Conservation (phyloP, 2,797 vertebrate genomes). For the Melanotaenia nigrans region DNA sequence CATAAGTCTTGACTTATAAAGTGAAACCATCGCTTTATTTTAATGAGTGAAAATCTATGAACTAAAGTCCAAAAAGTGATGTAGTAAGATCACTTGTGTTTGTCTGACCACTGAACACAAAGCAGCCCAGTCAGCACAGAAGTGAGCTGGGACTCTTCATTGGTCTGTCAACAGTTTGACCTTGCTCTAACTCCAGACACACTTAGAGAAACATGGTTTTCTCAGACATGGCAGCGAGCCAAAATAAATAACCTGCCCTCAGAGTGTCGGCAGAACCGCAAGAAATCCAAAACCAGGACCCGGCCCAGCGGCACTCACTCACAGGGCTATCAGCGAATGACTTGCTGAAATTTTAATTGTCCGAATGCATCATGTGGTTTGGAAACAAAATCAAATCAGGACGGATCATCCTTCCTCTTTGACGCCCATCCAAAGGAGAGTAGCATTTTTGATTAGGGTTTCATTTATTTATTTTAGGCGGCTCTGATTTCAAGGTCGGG, state of each 20-base stretch:
- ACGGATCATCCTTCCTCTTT: constrained; percentile 77
- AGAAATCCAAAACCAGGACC: constrained; percentile 82
- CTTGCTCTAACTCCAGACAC: constrained; percentile 67
- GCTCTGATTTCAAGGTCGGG: constrained; percentile 80
- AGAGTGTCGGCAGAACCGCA: constrained; percentile 82
- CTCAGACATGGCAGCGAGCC: constrained; percentile 71
- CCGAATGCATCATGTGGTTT: constrained; percentile 87
- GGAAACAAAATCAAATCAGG: constrained; percentile 83
- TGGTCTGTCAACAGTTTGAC: constrained; percentile 70
- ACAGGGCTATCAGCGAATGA: constrained; percentile 84
- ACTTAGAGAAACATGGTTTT: constrained; percentile 73
- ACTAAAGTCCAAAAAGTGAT: background rate
- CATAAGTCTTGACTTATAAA: too few relatives aligned
- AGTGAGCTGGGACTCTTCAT: constrained; percentile 45
- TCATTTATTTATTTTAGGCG: constrained; percentile 81
- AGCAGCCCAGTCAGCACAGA: constrained; percentile 4
- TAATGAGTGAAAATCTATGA: too few relatives aligned
- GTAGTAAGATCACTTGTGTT: background rate
- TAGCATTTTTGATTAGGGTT: constrained; percentile 81
- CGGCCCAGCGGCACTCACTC: constrained; percentile 70
- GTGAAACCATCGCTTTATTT: too few relatives aligned
- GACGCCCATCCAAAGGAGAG: constrained; percentile 76
- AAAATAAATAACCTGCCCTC: constrained; percentile 78
- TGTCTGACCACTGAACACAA: constrained; percentile 5
- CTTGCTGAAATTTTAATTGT: constrained; percentile 90